These are phyloP conservation scores for Rhagoletis pomonella DNA, from an alignment of 1,140 invertebrate species.

Conservation along the genomic window DNA sequence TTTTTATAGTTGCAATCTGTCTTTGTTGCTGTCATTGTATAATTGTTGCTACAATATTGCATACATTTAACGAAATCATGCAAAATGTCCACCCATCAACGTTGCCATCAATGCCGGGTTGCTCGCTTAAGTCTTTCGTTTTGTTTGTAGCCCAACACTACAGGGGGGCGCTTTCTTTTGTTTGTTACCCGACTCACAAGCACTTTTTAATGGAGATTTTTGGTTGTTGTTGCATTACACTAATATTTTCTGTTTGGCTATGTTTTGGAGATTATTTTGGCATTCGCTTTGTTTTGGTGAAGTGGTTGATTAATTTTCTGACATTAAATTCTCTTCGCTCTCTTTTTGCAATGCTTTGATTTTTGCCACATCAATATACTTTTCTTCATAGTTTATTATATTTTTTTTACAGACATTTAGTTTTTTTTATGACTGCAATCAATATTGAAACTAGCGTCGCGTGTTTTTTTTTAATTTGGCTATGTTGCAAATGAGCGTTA, in stretches of 20 bases:
- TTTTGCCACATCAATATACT: no score
- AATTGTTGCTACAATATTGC: not conserved
- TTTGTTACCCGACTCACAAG: not conserved
- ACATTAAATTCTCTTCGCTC: no score
- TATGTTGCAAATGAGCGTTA: no score
- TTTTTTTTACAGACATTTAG: no score
- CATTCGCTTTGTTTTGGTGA: no score
- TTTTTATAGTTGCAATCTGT: not conserved
- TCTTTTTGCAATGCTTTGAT: no score
- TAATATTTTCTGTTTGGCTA: not conserved
- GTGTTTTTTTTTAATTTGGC: no score
- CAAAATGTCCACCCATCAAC: not conserved
- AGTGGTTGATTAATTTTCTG: no score
- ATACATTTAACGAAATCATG: not conserved
- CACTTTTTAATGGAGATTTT: not conserved
- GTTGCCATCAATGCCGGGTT: not conserved
- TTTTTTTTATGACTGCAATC: no score
- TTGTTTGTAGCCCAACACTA: not conserved
- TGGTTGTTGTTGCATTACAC: not conserved
- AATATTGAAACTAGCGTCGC: no score
- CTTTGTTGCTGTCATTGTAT: not conserved
- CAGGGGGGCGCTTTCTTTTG: not conserved
- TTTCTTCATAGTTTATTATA: no score
- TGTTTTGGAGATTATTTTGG: not conserved
- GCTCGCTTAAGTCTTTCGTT: conserved; percentile 39